These are phyloP conservation scores for Cryptocephalus moraei DNA, from an alignment of 2,888 invertebrate genomes.

Conservation along the genomic window DNA sequence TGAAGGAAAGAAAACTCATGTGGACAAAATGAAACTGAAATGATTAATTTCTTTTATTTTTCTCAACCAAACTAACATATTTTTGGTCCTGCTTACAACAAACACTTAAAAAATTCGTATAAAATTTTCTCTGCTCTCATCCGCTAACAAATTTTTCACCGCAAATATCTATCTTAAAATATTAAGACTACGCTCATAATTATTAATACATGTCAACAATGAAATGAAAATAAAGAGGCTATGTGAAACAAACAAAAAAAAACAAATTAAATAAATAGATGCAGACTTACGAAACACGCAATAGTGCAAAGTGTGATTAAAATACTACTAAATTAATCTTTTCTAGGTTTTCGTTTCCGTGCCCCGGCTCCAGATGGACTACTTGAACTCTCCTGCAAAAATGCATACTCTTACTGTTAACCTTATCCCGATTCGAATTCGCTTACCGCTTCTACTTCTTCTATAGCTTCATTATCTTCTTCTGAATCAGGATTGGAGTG, in stretches of 20 bases:
- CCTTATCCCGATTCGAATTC: not conserved
- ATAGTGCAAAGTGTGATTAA: slow-evolving; percentile 2
- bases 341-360: slow-evolving; percentile 33
- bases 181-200: slow-evolving; percentile 3
- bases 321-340: slow-evolving; percentile 21
- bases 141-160: slow-evolving; percentile 1
- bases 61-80: slow-evolving; percentile 5
- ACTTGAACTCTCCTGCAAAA: slow-evolving; percentile 10
- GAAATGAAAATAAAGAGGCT: slow-evolving; percentile 6
- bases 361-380: slow-evolving; percentile 25
- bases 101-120: slow-evolving; percentile 7
- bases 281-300: slow-evolving; percentile 11
- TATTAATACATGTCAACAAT: slow-evolving; percentile 6
- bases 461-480: slow-evolving; percentile 22
- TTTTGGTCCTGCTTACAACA: slow-evolving; percentile 8
- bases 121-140: slow-evolving; percentile 2
- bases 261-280: slow-evolving; percentile 14
- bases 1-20: not conserved
- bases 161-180: slow-evolving; percentile 3
- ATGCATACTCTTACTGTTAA: not conserved
- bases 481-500: slow-evolving; percentile 28
- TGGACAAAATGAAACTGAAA: not conserved
- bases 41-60: slow-evolving; percentile 7
- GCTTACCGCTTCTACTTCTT: slow-evolving; percentile 19
- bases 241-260: slow-evolving; percentile 4